phyloP scores from a whole-genome alignment of 2,113 vertebrate genomes.

The Baryphthengus martii region DNA sequence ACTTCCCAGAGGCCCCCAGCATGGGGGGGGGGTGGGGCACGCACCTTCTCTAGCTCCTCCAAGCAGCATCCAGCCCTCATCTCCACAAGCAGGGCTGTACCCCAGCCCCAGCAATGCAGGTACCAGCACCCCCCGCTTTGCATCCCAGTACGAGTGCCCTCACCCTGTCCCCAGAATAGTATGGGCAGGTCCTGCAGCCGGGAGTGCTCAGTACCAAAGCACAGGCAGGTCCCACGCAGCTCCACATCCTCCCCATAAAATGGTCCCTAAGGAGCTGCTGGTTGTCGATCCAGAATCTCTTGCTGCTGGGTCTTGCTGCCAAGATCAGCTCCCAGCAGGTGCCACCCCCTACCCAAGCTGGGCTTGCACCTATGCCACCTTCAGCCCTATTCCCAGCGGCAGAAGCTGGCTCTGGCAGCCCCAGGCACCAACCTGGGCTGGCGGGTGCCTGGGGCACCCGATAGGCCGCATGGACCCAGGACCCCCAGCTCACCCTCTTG shows the following conservation, averaged over 20 bases:
- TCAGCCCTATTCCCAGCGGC: rapidly evolving
- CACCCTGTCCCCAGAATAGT: background rate
- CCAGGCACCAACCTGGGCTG: too few species aligned
- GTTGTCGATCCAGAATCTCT: rapidly evolving
- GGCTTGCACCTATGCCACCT: rapidly evolving
- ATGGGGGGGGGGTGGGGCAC: too few species aligned
- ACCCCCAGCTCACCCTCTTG: background rate
- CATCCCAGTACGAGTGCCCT: too few species aligned
- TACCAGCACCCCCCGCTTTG: background rate
- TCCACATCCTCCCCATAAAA: rapidly evolving
- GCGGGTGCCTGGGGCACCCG: rapidly evolving
- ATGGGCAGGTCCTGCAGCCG: rapidly evolving
- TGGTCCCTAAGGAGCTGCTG: rapidly evolving
- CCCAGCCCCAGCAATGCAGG: background rate
- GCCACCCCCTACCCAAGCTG: too few species aligned
- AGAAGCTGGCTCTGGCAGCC: rapidly evolving
- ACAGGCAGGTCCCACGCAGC: rapidly evolving
- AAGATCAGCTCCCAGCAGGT: background rate
- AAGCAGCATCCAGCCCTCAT: background rate
- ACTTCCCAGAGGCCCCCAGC: background rate
- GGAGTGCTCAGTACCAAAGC: background rate
- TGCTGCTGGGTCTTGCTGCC: rapidly evolving
- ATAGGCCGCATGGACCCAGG: background rate
- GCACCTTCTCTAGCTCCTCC: background rate
- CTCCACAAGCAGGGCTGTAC: background rate